These are phyloP conservation scores for Leuciscus waleckii DNA, from an alignment of 2,797 vertebrate genomes.

Conservation along the genomic window DNA sequence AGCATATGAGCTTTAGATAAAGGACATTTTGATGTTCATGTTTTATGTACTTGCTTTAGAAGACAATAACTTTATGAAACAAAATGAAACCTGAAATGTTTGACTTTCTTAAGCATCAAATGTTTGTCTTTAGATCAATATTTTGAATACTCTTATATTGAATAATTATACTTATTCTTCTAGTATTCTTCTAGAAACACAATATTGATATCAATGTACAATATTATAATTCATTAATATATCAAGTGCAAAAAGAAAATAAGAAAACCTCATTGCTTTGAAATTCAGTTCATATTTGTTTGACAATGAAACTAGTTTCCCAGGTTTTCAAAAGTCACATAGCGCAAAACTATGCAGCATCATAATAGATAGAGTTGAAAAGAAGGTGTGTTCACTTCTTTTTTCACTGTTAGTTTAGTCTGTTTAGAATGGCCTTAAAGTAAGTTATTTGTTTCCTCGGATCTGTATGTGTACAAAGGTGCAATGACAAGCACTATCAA, in stretches of 20 bases:
- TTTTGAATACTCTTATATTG: neutral
- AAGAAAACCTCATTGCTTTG: neutral
- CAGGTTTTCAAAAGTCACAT: neutral
- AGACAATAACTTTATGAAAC: neutral
- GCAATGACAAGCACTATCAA: neutral
- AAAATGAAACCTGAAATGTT: neutral
- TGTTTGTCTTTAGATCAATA: neutral
- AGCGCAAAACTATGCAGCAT: neutral
- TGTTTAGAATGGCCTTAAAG: neutral
- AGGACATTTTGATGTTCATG: neutral
- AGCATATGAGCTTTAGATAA: neutral
- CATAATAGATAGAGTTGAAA: neutral
- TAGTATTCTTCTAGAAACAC: neutral
- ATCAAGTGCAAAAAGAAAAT: neutral
- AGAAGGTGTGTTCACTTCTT: conserved; percentile 15
- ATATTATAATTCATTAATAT: neutral
- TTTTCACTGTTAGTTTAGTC: neutral
- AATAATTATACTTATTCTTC: neutral
- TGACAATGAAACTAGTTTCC: conserved; percentile 12
- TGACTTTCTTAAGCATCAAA: neutral
- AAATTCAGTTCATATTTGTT: neutral
- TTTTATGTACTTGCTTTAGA: neutral
- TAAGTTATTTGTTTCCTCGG: neutral
- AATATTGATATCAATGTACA: neutral
- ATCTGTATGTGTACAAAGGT: neutral